These are phyloP conservation scores for Phoxinus dragarum DNA, from an alignment of 2,797 vertebrate genomes.

Conservation along the genomic window DNA sequence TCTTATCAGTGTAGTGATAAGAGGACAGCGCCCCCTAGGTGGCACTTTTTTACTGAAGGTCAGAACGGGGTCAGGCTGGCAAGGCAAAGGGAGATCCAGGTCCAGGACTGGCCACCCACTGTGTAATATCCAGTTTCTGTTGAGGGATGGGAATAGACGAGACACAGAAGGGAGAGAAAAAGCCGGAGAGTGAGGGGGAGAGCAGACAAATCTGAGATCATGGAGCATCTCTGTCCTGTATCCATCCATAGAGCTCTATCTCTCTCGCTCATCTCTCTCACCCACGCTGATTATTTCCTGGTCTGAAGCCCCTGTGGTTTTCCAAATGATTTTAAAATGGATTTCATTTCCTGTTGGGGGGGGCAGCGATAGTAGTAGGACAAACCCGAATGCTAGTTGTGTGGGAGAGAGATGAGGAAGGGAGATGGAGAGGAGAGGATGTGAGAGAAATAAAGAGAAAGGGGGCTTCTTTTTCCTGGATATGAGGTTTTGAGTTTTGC, in stretches of 20 bases:
- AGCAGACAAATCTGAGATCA: constrained; percentile 32
- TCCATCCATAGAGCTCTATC: constrained; percentile 45
- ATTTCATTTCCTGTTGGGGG: constrained; percentile 65
- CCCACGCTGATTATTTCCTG: constrained; percentile 64
- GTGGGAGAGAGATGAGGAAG: constrained; percentile 32
- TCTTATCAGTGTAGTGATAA: constrained; percentile 66
- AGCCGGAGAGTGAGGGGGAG: constrained; percentile 16
- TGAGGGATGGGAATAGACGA: constrained; percentile 37
- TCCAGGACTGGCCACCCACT: constrained; percentile 48
- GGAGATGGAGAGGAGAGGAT: constrained; percentile 18
- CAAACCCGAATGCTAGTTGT: constrained; percentile 53
- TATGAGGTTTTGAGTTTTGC: constrained; percentile 53
- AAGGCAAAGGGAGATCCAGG: constrained; percentile 59
- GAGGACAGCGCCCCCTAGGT: constrained; percentile 66
- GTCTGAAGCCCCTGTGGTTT: constrained; percentile 63
- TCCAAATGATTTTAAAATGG: constrained; percentile 67
- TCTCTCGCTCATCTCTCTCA: constrained; percentile 46
- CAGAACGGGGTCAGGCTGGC: constrained; percentile 62
- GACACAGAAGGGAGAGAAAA: constrained; percentile 27
- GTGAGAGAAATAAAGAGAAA: constrained; percentile 27
- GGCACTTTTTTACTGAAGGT: constrained; percentile 63
- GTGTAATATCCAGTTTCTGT: constrained; percentile 40
- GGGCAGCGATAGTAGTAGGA: constrained; percentile 42
- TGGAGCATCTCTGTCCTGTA: constrained; percentile 49
- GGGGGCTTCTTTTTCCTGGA: constrained; percentile 50